Conservation (phyloP, 2,888 invertebrate species). For the Heliconius charithonia region DNA sequence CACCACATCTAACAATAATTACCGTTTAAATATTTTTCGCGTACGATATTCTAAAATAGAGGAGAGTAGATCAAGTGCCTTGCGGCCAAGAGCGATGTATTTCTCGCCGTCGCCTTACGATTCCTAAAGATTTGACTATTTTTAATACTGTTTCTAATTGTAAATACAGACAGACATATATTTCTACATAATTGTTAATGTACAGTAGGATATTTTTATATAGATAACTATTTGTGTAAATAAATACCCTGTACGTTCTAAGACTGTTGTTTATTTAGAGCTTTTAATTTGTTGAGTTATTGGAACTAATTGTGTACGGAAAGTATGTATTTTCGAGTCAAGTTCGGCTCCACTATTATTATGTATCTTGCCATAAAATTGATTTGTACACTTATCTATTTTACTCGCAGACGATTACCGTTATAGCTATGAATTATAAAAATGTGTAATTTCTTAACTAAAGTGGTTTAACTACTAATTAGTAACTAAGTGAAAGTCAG, state of each 20-base stretch:
- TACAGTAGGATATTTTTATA: constrained; percentile 82
- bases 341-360: constrained; percentile 50
- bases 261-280: constrained; percentile 83
- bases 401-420: constrained; percentile 9
- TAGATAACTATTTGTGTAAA: constrained; percentile 76
- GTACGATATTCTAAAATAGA: constrained; percentile 2
- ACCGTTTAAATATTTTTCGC: background rate
- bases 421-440: background rate
- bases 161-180: constrained; percentile 73
- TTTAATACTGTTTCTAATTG: constrained; percentile 80
- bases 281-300: constrained; percentile 80
- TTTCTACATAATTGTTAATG: constrained; percentile 82
- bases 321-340: constrained; percentile 82
- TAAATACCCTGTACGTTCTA: constrained; percentile 81
- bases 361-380: constrained; percentile 40
- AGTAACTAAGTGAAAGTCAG: constrained; percentile 21
- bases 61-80: constrained; percentile 53
- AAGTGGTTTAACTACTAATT: constrained; percentile 17
- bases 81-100: constrained; percentile 54
- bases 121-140: constrained; percentile 80
- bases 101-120: constrained; percentile 54
- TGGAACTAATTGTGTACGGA: constrained; percentile 68
- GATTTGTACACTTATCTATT: constrained; percentile 1
- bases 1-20: background rate
- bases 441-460: background rate